Conservation (phyloP, 2,113 vertebrate genomes). For the Pseudorectes ferrugineus region DNA sequence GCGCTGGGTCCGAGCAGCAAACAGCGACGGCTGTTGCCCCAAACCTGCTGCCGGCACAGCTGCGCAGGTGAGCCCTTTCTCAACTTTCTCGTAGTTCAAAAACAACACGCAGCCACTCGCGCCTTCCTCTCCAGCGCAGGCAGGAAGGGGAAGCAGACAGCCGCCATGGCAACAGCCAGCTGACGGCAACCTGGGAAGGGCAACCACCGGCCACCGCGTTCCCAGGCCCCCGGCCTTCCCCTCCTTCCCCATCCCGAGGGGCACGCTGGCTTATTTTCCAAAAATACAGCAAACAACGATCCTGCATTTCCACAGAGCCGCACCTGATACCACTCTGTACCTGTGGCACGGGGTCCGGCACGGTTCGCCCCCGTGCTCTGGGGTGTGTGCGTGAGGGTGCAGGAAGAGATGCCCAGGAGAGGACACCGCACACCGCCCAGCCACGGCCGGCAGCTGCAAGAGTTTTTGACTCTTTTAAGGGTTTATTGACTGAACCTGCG, state of each 20-base stretch:
- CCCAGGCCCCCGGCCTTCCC: constrained; percentile 33
- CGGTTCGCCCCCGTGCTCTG: rapidly evolving
- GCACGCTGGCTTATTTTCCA: not conserved
- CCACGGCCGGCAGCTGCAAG: not conserved
- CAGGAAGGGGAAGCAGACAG: constrained; percentile 47
- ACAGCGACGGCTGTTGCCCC: not conserved
- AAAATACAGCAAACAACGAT: not conserved
- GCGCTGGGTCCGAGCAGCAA: rapidly evolving
- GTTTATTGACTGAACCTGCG: not conserved
- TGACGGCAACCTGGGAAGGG: constrained; percentile 50
- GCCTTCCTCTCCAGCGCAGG: not conserved
- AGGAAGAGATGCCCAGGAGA: not conserved
- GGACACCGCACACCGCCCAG: not conserved
- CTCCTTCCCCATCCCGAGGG: not conserved
- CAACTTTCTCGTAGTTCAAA: not conserved
- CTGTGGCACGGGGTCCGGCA: rapidly evolving
- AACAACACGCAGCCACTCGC: constrained; percentile 13
- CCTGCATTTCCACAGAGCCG: not conserved
- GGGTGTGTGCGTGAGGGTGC: too few relatives aligned
- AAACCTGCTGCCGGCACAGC: not conserved
- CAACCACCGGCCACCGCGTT: not conserved
- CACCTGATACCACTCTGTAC: not conserved
- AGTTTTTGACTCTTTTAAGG: not conserved
- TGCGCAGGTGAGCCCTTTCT: constrained; percentile 25
- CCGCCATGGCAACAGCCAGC: constrained; percentile 23